Percentiles rank a stretch among this genome's conserved stretches.
Evolutionary conservation across 2,888 invertebrate genomes (phyloP).

Genomic region (Eurytoma californica): DNA sequence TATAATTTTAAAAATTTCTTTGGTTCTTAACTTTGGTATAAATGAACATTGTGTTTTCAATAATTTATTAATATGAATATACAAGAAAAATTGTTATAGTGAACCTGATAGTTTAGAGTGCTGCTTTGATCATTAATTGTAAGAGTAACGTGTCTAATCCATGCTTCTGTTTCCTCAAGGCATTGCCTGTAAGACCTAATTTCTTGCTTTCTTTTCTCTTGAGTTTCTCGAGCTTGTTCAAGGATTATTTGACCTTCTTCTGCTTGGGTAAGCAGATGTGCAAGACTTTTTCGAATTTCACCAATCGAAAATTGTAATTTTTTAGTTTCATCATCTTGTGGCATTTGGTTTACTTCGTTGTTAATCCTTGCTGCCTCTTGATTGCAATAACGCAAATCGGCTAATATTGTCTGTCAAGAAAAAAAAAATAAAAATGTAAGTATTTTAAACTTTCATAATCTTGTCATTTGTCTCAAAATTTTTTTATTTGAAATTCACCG

Average conservation of each 20-base stretch:
- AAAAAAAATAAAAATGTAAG: conserved; percentile 53
- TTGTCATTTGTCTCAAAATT: background rate
- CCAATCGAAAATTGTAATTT: conserved; percentile 78
- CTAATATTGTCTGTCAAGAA: conserved; percentile 81
- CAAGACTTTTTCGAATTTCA: conserved; percentile 81
- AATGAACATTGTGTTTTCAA: no score
- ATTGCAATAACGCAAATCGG: conserved; percentile 83
- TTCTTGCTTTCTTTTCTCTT: conserved; percentile 77
- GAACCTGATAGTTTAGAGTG: conserved; percentile 57
- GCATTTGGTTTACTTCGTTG: conserved; percentile 79
- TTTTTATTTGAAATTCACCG: conserved; percentile 78
- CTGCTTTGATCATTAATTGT: conserved; percentile 62
- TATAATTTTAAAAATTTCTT: no score
- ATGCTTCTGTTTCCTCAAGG: conserved; percentile 69
- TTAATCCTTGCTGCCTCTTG: conserved; percentile 81
- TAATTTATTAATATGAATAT: no score
- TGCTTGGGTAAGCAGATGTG: conserved; percentile 82
- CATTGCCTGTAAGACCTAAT: conserved; percentile 71
- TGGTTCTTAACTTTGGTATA: no score
- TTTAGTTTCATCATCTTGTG: conserved; percentile 81
- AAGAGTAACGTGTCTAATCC: conserved; percentile 66
- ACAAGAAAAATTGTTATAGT: background rate
- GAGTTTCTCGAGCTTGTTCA: conserved; percentile 77
- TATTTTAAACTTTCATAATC: background rate
- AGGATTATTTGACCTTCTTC: conserved; percentile 80